Evolutionary conservation across 2,797 vertebrate genomes (phyloP), one percentile per base, ranked within the genome.

Genomic region (Muscicapa comitata): DNA sequence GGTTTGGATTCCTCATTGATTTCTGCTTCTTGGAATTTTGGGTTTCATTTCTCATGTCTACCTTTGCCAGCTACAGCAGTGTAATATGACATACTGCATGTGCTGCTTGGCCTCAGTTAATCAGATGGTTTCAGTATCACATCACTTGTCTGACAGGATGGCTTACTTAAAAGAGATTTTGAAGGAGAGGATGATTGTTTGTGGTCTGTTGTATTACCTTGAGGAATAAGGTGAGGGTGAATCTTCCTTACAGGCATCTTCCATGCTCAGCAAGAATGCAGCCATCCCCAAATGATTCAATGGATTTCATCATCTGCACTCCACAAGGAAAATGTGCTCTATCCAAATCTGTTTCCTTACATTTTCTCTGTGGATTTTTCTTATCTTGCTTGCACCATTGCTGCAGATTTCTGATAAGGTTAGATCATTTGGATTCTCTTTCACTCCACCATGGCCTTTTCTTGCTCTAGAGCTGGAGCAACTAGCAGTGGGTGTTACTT

Each of bases 271-370:
- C 2, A 9, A 21, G 33, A 66, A 54, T 21, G 5, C 26, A 21
- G n/a, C n/a, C 13, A 25, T 90, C 1, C 1, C 31, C 0, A 0
- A 37, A 19, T 54, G 53, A 43, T 71, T 80, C 42, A 25, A 1
- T 33, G 4, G 7, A 17, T 65, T 86, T 94, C 11, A 13, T 59
- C 2, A 1, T 62, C 21, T 53, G 59, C 17, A 4, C 21, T 51
- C 51, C 17, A 10, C 31, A 54, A 61, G 13, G 19, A 62, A 54
- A 43, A 13, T 5, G 17, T 84, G 4, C 9, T 51, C 10, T 73
- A 12, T 16, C 12, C 7, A 2, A 10, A 43, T 55, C 53, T 74
- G 13, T 68, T 84, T 51, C 37, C 37, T 71, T 93, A 21, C 8
- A 20, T 88, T 90, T 85, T 70, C 21, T 51, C 35, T 12, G 17